phyloP scores from a whole-genome alignment of 2,888 invertebrate species.

The Apamea anceps region DNA sequence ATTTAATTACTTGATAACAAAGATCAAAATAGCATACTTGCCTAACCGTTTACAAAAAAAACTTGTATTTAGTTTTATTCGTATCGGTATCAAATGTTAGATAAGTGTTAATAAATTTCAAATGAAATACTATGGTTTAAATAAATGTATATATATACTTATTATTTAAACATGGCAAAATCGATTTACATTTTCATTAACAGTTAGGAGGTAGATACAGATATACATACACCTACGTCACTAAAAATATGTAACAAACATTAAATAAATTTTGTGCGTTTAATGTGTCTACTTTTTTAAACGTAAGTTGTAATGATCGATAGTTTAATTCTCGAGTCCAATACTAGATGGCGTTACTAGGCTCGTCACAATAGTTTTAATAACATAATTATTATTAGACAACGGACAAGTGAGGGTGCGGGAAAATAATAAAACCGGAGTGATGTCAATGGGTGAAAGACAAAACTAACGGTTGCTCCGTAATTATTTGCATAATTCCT shows the following conservation, averaged over 20 bases:
- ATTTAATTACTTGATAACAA: neutral
- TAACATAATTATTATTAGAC: neutral
- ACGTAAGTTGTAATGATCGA: neutral
- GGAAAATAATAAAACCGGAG: too few relatives aligned
- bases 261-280: neutral
- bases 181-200: neutral
- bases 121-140: neutral
- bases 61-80: neutral
- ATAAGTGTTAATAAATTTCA: too few relatives aligned
- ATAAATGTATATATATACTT: neutral
- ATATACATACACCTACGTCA: neutral
- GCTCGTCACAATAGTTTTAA: neutral
- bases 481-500: neutral
- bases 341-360: conserved; percentile 6
- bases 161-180: neutral
- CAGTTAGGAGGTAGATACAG: neutral
- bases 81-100: neutral
- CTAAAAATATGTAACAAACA: neutral
- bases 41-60: neutral
- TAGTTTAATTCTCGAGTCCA: neutral
- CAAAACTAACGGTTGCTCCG: neutral
- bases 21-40: neutral
- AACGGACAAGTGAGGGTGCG: too few relatives aligned
- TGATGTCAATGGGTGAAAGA: neutral
- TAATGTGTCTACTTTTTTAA: neutral